phyloP scores from a whole-genome alignment of 64 coral and sea anemone species.

The Montipora capricornis region DNA sequence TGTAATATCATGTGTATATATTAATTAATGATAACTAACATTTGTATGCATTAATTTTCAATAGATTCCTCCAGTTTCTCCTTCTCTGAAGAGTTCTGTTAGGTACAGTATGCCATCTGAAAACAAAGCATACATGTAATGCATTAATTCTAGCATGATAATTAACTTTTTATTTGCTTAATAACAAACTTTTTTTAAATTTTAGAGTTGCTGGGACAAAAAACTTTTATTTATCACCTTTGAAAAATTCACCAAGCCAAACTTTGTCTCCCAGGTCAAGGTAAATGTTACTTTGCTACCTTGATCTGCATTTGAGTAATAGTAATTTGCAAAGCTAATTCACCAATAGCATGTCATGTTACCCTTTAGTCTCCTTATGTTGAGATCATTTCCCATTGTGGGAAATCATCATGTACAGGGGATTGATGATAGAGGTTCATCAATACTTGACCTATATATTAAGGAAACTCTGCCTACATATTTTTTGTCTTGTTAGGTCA shows the following conservation, averaged over 20 bases:
- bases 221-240: slow-evolving; percentile 40
- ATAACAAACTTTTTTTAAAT: background rate
- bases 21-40: background rate
- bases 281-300: background rate
- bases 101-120: background rate
- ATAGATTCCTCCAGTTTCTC: slow-evolving; percentile 36
- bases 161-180: background rate
- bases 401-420: too few species aligned
- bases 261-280: slow-evolving; percentile 27
- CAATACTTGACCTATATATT: background rate
- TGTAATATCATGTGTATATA: background rate
- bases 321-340: too few species aligned
- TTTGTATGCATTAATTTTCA: background rate
- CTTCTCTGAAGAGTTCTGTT: slow-evolving; percentile 18
- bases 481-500: slow-evolving; percentile 2
- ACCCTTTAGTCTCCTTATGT: too few species aligned
- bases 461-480: background rate
- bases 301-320: too few species aligned
- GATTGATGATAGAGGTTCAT: background rate
- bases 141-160: background rate
- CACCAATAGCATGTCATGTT: too few species aligned
- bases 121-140: background rate
- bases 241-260: slow-evolving; percentile 16
- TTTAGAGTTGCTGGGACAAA: slow-evolving; percentile 15
- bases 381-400: too few species aligned